Conservation (phyloP, 2,797 vertebrate species). For the Girardinus metallicus region DNA sequence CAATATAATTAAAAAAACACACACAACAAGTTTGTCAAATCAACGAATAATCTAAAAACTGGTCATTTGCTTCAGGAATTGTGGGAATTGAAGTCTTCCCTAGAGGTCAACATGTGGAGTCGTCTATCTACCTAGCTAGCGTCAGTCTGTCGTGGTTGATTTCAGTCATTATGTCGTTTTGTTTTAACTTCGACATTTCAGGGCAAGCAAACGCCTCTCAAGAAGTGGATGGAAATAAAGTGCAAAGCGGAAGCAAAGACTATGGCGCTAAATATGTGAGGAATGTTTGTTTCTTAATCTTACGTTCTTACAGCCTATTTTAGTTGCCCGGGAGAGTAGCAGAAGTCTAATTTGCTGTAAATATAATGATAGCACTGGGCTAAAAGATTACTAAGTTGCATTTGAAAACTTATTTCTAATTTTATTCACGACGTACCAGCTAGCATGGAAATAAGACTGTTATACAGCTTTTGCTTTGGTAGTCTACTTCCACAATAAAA, state of each 20-base stretch:
- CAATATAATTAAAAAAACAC: fast-evolving
- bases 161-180: conserved; percentile 76
- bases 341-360: background rate
- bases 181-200: conserved; percentile 81
- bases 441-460: background rate
- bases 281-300: conserved; percentile 29
- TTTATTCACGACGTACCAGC: background rate
- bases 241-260: conserved; percentile 32
- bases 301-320: background rate
- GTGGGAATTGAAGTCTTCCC: conserved; percentile 64
- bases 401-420: background rate
- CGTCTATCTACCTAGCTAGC: background rate
- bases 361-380: background rate
- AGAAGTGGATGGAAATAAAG: conserved; percentile 16
- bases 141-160: background rate
- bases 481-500: background rate
- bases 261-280: conserved; percentile 52
- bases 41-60: background rate
- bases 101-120: conserved; percentile 33
- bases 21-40: fast-evolving
- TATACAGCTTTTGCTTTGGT: background rate
- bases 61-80: conserved; percentile 4
- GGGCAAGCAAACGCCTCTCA: conserved; percentile 20
- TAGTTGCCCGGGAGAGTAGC: background rate
- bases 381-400: background rate